Conservation (phyloP, 2,113 vertebrate genomes). For the Galeopterus variegatus region DNA sequence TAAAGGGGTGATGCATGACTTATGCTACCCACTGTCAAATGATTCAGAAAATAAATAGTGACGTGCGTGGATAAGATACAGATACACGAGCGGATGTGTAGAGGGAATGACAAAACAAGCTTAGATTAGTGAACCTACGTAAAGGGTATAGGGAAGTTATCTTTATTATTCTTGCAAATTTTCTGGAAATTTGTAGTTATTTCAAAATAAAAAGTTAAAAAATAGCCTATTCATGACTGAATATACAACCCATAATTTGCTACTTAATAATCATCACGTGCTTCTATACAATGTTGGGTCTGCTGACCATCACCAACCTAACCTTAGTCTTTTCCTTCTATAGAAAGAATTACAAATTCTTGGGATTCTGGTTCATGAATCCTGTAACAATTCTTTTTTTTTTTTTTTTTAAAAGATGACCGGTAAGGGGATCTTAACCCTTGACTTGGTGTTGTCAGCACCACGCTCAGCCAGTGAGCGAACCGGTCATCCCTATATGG, state of each 20-base stretch:
- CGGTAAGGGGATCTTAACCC: no score
- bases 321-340: background rate
- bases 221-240: background rate
- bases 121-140: background rate
- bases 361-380: background rate
- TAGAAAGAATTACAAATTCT: background rate
- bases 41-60: background rate
- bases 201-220: background rate
- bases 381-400: background rate
- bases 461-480: no score
- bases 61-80: background rate
- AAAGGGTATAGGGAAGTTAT: background rate
- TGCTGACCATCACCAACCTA: background rate
- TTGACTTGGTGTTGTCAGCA: no score
- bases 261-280: background rate
- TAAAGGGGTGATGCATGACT: background rate
- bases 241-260: background rate
- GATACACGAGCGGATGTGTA: background rate
- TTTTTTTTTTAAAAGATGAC: no score
- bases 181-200: background rate
- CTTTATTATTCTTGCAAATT: background rate
- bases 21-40: background rate
- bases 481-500: no score
- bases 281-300: background rate
- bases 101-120: background rate